Percentiles rank a stretch among this genome's conserved stretches.
These are phyloP conservation scores for Catostylus mosaicus DNA, from an alignment of 30 jellyfish, hydroid and myxozoan genomes.

Conservation along the genomic window DNA sequence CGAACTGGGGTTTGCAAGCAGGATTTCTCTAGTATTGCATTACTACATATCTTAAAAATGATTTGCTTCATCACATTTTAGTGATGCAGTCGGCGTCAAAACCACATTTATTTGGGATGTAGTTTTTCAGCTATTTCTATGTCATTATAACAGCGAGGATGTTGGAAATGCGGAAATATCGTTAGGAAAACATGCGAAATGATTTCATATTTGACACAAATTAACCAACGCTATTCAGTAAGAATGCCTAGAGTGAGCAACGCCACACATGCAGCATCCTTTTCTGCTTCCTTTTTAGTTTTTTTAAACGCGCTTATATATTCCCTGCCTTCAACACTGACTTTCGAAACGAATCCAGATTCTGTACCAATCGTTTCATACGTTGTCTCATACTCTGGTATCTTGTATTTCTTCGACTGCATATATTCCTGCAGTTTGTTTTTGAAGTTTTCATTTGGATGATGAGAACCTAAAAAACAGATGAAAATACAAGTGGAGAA, in stretches of 20 bases:
- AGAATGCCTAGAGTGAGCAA: conserved; percentile 38
- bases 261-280: conserved; percentile 60
- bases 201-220: too few species aligned
- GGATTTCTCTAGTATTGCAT: too few species aligned
- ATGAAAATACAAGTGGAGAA: background rate
- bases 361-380: background rate
- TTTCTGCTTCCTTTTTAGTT: conserved; percentile 59
- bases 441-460: conserved; percentile 23
- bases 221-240: too few species aligned
- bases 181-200: too few species aligned
- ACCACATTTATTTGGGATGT: too few species aligned
- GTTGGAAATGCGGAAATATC: too few species aligned
- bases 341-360: conserved; percentile 19
- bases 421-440: conserved; percentile 47
- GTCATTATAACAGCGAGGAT: too few species aligned
- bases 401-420: conserved; percentile 26
- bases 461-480: background rate
- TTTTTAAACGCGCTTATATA: conserved; percentile 13
- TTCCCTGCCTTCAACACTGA: conserved; percentile 27
- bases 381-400: conserved; percentile 38
- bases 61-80: too few species aligned
- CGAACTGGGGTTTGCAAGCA: too few species aligned
- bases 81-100: too few species aligned
- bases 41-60: too few species aligned
- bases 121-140: too few species aligned